Evolutionary conservation across 2,113 vertebrate genomes (phyloP).

Genomic region (Tyto alba): DNA sequence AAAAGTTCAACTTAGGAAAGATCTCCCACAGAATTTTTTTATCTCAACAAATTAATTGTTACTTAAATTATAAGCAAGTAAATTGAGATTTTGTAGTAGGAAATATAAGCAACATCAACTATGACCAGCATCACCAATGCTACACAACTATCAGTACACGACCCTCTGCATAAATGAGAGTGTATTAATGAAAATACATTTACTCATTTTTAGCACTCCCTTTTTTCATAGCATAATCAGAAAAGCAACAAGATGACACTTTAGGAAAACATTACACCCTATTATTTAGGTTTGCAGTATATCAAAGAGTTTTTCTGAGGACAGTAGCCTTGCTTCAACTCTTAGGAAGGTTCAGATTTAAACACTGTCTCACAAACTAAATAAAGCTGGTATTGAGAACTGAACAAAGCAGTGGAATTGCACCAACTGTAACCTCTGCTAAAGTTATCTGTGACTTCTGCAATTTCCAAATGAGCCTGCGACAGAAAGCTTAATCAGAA

Average conservation of each 20-base stretch:
- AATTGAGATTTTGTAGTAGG: neutral
- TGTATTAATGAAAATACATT: neutral
- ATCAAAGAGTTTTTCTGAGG: neutral
- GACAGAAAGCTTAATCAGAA: conserved; percentile 25
- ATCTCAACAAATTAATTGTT: neutral
- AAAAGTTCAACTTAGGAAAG: neutral
- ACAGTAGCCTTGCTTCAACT: neutral
- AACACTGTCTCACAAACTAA: neutral
- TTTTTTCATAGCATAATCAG: neutral
- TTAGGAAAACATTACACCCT: neutral
- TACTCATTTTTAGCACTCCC: neutral
- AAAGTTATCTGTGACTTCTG: neutral
- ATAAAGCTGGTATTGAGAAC: neutral
- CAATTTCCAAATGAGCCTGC: neutral
- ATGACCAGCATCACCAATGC: neutral
- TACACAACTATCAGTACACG: neutral
- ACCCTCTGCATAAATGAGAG: neutral
- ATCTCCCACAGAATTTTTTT: neutral
- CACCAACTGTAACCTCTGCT: neutral
- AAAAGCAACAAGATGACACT: neutral
- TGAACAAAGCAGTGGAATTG: neutral
- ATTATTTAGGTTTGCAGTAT: neutral
- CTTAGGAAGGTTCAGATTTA: neutral
- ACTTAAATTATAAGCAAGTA: neutral
- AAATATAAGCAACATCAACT: neutral